phyloP scores from a whole-genome alignment of 2,113 vertebrate genomes.

The Embiotoca jacksoni region DNA sequence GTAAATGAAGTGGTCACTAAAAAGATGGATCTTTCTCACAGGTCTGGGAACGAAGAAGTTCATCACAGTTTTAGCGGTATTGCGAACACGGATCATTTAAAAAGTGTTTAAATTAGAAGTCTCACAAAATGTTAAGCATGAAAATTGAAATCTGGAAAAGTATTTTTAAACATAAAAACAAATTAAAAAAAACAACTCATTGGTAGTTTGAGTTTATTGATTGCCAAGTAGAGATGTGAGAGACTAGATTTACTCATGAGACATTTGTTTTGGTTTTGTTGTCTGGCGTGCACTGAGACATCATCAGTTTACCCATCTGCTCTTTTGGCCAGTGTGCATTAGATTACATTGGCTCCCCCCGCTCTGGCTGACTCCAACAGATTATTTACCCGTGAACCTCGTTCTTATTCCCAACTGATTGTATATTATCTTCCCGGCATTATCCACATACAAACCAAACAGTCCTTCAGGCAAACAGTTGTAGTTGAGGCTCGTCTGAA shows the following conservation, averaged over 20 bases:
- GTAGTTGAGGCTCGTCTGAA: background rate
- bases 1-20: conserved; percentile 47
- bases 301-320: conserved; percentile 52
- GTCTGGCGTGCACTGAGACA: conserved; percentile 8
- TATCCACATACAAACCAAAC: conserved; percentile 17
- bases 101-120: background rate
- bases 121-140: background rate
- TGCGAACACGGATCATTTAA: background rate
- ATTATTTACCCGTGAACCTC: conserved; percentile 55
- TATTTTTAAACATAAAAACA: background rate
- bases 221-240: conserved; percentile 5
- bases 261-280: conserved; percentile 2
- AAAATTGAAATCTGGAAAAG: conserved; percentile 4
- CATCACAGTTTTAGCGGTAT: background rate
- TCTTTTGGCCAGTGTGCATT: conserved; percentile 4
- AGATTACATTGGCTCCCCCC: conserved; percentile 52
- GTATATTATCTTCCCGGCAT: conserved; percentile 16
- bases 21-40: background rate
- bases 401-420: conserved; percentile 18
- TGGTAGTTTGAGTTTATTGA: conserved; percentile 5
- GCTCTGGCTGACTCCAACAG: conserved; percentile 12
- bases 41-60: background rate
- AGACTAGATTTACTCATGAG: background rate
- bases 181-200: background rate
- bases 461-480: background rate